A percentile compares a stretch with the other conserved stretches of the same genome.
phyloP scores from a whole-genome alignment of 1,140 invertebrate genomes.

The Drosophila kohkoa region DNA sequence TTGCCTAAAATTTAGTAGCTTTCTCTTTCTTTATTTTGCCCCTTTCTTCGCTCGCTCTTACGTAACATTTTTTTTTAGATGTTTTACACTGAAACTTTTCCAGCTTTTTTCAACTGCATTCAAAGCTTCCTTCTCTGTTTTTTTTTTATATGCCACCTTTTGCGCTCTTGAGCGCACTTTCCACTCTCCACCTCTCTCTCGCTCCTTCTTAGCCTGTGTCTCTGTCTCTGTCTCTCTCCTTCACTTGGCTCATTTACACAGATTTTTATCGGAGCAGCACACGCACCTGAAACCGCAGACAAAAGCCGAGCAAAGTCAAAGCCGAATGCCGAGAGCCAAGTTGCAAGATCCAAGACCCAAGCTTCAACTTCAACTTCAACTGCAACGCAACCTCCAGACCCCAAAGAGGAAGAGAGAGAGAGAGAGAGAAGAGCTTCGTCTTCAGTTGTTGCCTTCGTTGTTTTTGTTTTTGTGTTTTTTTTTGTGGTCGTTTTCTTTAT shows the following conservation, averaged over 20 bases:
- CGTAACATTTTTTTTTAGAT: too few relatives aligned
- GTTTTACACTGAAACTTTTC: too few relatives aligned
- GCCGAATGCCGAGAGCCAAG: slow-evolving; percentile 2
- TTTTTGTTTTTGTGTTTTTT: not conserved
- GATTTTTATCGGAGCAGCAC: slow-evolving; percentile 49
- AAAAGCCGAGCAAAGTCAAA: slow-evolving; percentile 12
- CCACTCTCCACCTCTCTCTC: slow-evolving; percentile 2
- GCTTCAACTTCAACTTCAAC: not conserved
- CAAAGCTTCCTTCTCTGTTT: too few relatives aligned
- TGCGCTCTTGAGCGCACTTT: not conserved
- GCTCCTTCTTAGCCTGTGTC: not conserved
- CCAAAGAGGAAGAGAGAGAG: not conserved
- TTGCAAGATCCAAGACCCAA: not conserved
- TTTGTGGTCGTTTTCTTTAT: slow-evolving; percentile 83
- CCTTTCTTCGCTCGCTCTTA: too few relatives aligned
- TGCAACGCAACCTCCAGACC: not conserved
- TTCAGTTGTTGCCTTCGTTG: slow-evolving; percentile 1
- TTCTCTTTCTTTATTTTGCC: too few relatives aligned
- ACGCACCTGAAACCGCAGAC: slow-evolving; percentile 35
- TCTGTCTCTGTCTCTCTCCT: not conserved
- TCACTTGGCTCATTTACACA: slow-evolving; percentile 40
- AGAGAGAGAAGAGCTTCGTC: not conserved
- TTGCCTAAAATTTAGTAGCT: too few relatives aligned
- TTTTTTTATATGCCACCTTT: not conserved
- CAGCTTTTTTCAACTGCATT: too few relatives aligned